Conservation (phyloP, 2,888 invertebrate genomes). For the Trilocha varians region DNA sequence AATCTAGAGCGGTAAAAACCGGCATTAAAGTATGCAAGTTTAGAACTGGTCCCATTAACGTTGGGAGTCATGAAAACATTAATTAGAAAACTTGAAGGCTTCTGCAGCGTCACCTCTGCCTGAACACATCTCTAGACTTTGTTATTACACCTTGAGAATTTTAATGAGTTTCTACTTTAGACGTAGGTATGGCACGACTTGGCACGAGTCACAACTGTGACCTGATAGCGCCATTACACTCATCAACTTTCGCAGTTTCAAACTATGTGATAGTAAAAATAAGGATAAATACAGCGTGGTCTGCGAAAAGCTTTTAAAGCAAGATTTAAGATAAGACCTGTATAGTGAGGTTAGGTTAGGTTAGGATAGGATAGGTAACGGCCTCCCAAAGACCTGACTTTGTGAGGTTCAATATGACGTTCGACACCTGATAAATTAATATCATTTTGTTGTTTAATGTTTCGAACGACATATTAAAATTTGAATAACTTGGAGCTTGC, state of each 20-base stretch:
- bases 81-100: slow-evolving; percentile 8
- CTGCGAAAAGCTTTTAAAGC: too few species aligned
- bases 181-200: neutral
- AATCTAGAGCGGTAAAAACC: neutral
- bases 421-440: too few species aligned
- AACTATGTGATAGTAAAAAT: neutral
- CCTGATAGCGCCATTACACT: neutral
- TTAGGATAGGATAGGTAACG: too few species aligned
- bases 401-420: too few species aligned
- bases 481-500: too few species aligned
- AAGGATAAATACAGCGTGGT: too few species aligned
- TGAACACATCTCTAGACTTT: slow-evolving; percentile 2
- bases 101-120: slow-evolving; percentile 1
- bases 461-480: too few species aligned
- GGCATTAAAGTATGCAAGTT: neutral
- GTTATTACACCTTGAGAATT: slow-evolving; percentile 4
- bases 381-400: too few species aligned
- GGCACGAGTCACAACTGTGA: neutral
- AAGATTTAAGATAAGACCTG: too few species aligned
- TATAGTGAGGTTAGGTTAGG: too few species aligned
- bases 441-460: too few species aligned
- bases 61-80: slow-evolving; percentile 2
- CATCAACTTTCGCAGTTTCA: neutral
- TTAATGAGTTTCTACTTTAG: slow-evolving; percentile 1
- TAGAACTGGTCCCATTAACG: neutral